These are phyloP conservation scores for Dolichotis patagonum DNA, from an alignment of 2,113 vertebrate species.

Conservation along the genomic window DNA sequence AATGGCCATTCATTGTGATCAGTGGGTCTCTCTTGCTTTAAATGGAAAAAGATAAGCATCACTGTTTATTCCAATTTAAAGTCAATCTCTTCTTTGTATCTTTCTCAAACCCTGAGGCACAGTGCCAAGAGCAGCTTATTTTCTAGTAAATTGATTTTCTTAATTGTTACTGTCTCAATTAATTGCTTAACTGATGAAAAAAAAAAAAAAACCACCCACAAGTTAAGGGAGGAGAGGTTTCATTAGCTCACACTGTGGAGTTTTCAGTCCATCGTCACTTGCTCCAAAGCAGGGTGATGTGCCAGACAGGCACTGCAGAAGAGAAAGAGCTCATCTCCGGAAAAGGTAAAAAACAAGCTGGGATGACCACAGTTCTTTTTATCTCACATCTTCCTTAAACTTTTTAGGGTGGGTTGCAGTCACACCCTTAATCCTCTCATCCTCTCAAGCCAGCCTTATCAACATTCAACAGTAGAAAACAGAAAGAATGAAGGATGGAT, in stretches of 20 bases:
- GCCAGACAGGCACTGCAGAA: neutral
- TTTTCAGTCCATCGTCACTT: neutral
- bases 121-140: neutral
- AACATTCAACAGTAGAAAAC: neutral
- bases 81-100: neutral
- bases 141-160: neutral
- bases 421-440: neutral
- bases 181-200: neutral
- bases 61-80: neutral
- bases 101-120: neutral
- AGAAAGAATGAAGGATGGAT: neutral
- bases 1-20: neutral
- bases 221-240: neutral
- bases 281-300: neutral
- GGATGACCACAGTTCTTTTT: neutral
- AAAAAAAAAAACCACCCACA: neutral
- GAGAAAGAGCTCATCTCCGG: neutral
- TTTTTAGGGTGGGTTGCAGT: neutral
- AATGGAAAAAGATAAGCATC: neutral
- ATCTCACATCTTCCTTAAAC: neutral
- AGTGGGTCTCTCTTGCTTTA: neutral
- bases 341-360: neutral
- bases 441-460: fast-evolving
- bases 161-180: neutral
- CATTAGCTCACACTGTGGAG: neutral